Conservation (phyloP, 2,888 invertebrate species). For the Cepaea hortensis region DNA sequence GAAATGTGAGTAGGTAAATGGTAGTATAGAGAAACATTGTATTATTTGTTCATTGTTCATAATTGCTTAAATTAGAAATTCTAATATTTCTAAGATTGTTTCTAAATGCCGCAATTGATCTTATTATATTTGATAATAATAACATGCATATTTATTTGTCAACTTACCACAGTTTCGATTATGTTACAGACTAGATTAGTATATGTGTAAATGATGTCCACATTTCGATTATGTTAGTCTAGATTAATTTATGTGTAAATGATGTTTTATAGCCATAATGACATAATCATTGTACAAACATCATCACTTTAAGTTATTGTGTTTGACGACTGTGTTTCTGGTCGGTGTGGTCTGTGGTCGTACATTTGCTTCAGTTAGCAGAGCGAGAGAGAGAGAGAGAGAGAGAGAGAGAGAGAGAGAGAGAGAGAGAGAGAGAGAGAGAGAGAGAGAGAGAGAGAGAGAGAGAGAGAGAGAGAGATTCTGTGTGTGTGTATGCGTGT, state of each 20-base stretch:
- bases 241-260: neutral
- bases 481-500: no score
- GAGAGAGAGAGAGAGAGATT: no score
- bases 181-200: neutral
- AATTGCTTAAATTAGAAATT: no score
- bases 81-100: no score
- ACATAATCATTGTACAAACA: constrained; percentile 26
- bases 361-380: neutral
- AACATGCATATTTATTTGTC: no score
- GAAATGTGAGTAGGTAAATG: no score
- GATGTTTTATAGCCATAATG: neutral
- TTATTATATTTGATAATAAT: no score
- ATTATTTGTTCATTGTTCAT: no score
- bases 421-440: neutral
- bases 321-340: constrained; percentile 7
- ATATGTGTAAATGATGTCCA: neutral
- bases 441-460: no score
- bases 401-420: neutral
- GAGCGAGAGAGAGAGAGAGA: neutral
- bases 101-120: no score
- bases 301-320: constrained; percentile 27
- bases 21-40: no score
- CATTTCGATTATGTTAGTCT: neutral
- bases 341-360: neutral
- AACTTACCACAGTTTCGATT: neutral